Evolutionary conservation across 2,888 invertebrate genomes (phyloP).

Genomic region (Nomada flava): DNA sequence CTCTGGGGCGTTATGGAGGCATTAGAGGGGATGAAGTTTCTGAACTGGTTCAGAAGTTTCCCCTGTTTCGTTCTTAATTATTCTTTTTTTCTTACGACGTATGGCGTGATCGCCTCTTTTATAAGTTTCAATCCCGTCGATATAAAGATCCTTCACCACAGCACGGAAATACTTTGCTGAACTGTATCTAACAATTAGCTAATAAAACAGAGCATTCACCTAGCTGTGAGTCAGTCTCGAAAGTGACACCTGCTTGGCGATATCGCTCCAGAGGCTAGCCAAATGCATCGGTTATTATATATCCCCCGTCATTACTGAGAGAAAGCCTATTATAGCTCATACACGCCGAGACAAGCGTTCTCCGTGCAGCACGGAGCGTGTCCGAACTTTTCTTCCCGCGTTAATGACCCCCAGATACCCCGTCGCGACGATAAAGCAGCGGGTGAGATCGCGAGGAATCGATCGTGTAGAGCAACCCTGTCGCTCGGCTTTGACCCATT

Average conservation of each 20-base stretch:
- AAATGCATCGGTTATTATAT: constrained; percentile 22
- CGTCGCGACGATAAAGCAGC: constrained; percentile 62
- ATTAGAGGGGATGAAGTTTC: constrained; percentile 10
- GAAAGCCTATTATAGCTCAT: constrained; percentile 53
- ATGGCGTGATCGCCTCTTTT: too few species aligned
- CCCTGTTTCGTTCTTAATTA: background rate
- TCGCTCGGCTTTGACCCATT: constrained; percentile 60
- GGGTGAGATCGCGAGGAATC: constrained; percentile 59
- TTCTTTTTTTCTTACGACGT: too few species aligned
- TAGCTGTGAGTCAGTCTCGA: background rate
- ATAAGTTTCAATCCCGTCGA: too few species aligned
- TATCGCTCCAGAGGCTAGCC: background rate
- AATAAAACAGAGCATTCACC: too few species aligned
- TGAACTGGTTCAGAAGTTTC: background rate
- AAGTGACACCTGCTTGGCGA: constrained; percentile 20
- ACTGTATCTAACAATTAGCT: too few species aligned
- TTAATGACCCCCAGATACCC: constrained; percentile 61
- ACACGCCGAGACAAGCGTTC: constrained; percentile 24
- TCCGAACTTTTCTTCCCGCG: constrained; percentile 49
- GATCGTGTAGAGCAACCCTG: constrained; percentile 29
- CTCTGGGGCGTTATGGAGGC: background rate
- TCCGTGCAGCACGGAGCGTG: constrained; percentile 24
- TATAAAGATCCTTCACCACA: too few species aligned
- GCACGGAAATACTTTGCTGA: too few species aligned
- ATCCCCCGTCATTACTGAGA: constrained; percentile 31